Base-by-base conservation (phyloP, 2,888 invertebrate species). In the Acanthosepion lycidas region DNA sequence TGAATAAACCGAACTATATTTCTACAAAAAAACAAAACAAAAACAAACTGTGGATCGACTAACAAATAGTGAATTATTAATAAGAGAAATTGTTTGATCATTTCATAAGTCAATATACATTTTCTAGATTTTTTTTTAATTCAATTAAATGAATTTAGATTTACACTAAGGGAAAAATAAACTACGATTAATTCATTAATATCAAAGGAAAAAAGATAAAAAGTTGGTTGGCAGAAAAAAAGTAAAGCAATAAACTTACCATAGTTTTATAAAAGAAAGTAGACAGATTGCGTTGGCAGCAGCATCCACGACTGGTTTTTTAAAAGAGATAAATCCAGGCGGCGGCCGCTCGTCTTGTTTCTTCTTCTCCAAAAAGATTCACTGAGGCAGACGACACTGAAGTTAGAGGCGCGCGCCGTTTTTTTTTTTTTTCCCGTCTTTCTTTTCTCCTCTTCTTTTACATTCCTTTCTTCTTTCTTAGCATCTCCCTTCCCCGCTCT, bases 291-390 rank as follows among this genome's bases (percentile, higher is more conserved):
- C 53, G 93, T 53, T 93, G 93, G 93, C 53, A 49, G 33, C 93
- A 53, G 49, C 53, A 93, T 53, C 93, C 49, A 51, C 93, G 93
- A 93, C 93, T 51, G 93, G n/a, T 78, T 78, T 78, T 93, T n/a
- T 93, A 42, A 42, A n/a, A 93, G 93, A 93, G 93, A 93, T 53
- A 49, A 93, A 51, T 53, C 53, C 93, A 49, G 28, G 59, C 59
- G 28, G 42, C 49, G 93, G 33, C 93, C 33, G 92, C 92, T 51
- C 53, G 28, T 51, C 53, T n/a, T n/a, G 15, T 78, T n/a, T 15
- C 42, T 51, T 53, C 93, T 49, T 53, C 93, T 93, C 93, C 53
- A 53, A 51, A 93, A 93, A 51, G 93, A 53, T 93, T 42, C 26
- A 28, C 93, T 42, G 49, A n/a, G 49, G 28, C 49, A 93, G 53